These are phyloP conservation scores for Palaemon carinicauda DNA, from an alignment of 1,140 invertebrate species.

Conservation along the genomic window DNA sequence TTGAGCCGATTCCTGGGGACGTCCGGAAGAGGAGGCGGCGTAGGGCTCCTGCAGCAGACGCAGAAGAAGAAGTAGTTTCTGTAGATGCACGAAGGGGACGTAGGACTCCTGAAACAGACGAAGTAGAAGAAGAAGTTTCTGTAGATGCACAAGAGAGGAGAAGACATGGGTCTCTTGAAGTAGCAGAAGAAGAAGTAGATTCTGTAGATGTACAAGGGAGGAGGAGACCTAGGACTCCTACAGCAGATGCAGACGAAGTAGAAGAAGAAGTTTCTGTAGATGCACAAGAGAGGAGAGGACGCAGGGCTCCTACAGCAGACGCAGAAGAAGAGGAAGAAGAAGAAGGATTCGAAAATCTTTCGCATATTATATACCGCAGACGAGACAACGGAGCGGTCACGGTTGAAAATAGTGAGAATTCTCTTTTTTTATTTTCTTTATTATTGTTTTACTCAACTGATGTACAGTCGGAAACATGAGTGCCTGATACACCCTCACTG, in stretches of 20 bases:
- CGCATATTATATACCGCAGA: conserved; percentile 22
- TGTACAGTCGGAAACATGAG: too few species aligned
- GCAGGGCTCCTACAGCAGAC: background rate
- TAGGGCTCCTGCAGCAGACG: background rate
- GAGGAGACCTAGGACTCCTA: conserved; percentile 8
- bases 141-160: too few species aligned
- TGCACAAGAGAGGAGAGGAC: too few species aligned
- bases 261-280: too few species aligned
- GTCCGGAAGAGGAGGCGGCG: background rate
- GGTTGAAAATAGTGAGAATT: background rate
- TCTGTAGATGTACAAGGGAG: background rate
- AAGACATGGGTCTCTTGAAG: background rate
- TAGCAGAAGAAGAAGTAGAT: background rate
- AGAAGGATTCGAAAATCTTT: background rate
- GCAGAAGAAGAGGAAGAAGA: background rate
- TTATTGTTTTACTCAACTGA: too few species aligned
- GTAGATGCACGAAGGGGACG: too few species aligned
- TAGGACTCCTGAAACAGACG: background rate
- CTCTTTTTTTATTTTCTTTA: background rate
- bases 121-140: background rate
- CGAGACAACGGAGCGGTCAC: background rate
- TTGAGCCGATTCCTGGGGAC: conserved; percentile 39
- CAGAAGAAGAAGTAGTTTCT: background rate
- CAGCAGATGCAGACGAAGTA: too few species aligned
- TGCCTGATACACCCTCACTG: too few species aligned